phyloP scores from a whole-genome alignment of 2,113 vertebrate genomes.

The Protobothrops flavoviridis region DNA sequence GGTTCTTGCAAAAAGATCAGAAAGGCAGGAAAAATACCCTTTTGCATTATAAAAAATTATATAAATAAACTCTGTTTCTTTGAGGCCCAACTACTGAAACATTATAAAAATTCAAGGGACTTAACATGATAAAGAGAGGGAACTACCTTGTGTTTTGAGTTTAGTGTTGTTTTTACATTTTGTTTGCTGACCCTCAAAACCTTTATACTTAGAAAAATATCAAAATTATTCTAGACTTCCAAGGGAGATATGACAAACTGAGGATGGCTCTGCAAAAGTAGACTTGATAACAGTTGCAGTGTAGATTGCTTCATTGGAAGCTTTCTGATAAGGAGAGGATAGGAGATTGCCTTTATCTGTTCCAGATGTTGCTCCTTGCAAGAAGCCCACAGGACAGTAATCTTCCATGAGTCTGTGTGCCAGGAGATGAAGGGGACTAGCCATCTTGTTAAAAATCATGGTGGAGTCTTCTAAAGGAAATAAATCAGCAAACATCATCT shows the following conservation, averaged over 20 bases:
- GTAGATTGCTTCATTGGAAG: neutral
- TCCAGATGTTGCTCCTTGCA: neutral
- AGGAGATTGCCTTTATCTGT: neutral
- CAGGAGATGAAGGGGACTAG: neutral
- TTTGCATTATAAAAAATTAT: slow-evolving; percentile 5
- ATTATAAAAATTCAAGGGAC: neutral
- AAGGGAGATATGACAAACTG: neutral
- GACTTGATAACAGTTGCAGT: neutral
- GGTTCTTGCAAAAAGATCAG: slow-evolving; percentile 1
- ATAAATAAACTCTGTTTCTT: neutral
- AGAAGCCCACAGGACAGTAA: neutral
- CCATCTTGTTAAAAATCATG: neutral
- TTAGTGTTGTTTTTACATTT: neutral
- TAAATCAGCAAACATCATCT: neutral
- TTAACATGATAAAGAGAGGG: neutral
- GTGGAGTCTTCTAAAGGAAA: neutral
- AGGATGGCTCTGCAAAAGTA: neutral
- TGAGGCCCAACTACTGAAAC: neutral
- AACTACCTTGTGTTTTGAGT: neutral
- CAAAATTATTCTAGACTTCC: neutral
- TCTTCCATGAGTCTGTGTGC: neutral
- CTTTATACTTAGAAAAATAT: neutral
- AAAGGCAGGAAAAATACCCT: neutral
- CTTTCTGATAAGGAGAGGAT: neutral
- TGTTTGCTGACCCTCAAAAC: neutral